phyloP scores from a whole-genome alignment of 2,113 vertebrate genomes.

The Paracanthobrama guichenoti region DNA sequence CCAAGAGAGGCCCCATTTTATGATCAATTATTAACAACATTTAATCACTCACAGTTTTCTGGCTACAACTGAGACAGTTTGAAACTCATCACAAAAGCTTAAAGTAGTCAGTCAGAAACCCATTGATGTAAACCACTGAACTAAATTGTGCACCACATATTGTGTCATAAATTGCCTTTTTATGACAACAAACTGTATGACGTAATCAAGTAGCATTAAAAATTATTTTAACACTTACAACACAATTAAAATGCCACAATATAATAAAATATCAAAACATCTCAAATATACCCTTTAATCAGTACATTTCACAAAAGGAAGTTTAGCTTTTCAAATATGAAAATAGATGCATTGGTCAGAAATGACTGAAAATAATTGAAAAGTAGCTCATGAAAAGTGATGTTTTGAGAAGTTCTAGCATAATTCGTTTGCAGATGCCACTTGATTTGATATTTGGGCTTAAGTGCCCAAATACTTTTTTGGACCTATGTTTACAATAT shows the following conservation, averaged over 20 bases:
- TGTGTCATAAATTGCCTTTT: neutral
- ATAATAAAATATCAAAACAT: neutral
- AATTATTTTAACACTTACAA: neutral
- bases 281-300: neutral
- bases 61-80: neutral
- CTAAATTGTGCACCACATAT: neutral
- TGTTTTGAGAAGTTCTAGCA: too few species aligned
- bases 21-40: slow-evolving; percentile 29
- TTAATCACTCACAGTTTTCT: neutral
- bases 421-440: too few species aligned
- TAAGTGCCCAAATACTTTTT: too few species aligned
- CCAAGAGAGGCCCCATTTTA: neutral
- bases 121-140: neutral
- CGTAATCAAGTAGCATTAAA: neutral
- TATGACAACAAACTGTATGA: neutral
- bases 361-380: too few species aligned
- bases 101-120: neutral
- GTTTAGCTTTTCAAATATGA: too few species aligned
- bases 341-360: too few species aligned
- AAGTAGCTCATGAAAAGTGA: too few species aligned
- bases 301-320: too few species aligned
- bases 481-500: too few species aligned
- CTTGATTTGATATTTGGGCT: too few species aligned
- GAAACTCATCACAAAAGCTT: neutral
- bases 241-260: neutral